Evolutionary conservation across 2,888 invertebrate species (phyloP), one percentile per base, ranked within the genome.

Genomic region (Caenorhabditis angaria): DNA sequence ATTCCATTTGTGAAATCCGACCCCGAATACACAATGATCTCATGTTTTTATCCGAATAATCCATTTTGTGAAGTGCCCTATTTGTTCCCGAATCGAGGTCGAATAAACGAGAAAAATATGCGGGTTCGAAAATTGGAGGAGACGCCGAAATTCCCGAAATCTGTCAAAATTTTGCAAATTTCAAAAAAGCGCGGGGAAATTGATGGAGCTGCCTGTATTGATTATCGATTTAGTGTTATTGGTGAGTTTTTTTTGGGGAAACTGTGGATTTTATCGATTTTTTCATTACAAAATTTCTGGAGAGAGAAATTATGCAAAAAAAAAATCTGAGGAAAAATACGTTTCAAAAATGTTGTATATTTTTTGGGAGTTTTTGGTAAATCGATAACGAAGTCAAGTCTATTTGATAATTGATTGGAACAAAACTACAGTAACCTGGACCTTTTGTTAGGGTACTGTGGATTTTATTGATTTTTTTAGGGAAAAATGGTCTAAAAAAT

Each of bases 21-120:
- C 57, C 48, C 60, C 6, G 70, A 70, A 58, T 54, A 75, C 29
- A 59, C 62, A 14, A 41, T 53, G 12, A 32, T 79, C 0, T 35
- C 62, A 20, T 76, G 76, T 24, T 48, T 61, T 24, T 72, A 74
- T 48, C 63, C 66, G 6, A 73, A 80, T 47, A 71, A 68, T 70
- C 80, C 77, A 35, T 83, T 70, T 62, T 81, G 80, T 55, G 78
- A 80, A 54, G 66, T 78, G 25, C 82, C 82, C 12, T 83, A 71
- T 50, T 73, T 78, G 24, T 83, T 76, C 55, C 82, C 82, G 3
- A 81, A 81, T 0, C 65, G 73, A 20, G 53, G 70, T 25, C 51
- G 82, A 28, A 64, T 82, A 14, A 65, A 69, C 20, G 70, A 71
- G 14, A 58, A 77, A 41, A 75, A 79, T 50, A 74, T 80, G 29